Evolutionary conservation across 2,113 vertebrate species (phyloP).

Genomic region (Madoqua kirkii): DNA sequence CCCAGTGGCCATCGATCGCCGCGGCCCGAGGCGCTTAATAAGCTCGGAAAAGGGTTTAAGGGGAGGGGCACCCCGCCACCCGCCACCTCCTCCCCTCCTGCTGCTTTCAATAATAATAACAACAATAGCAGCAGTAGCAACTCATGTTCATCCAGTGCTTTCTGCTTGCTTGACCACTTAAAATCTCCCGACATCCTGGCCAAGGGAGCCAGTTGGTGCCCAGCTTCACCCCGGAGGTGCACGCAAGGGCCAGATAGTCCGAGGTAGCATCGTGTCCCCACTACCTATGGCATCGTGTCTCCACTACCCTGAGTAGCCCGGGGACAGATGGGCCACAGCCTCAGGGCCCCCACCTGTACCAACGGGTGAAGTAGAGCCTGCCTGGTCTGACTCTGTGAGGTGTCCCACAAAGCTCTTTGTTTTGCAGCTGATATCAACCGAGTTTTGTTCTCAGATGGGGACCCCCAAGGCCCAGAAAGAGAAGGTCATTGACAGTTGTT

Average conservation of each 20-base stretch:
- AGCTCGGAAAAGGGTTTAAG: slow-evolving; percentile 31
- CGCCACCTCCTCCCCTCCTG: neutral
- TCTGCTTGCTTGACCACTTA: neutral
- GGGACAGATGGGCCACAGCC: too few species aligned
- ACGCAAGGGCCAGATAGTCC: too few species aligned
- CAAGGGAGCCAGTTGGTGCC: neutral
- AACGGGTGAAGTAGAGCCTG: neutral
- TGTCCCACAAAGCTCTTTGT: neutral
- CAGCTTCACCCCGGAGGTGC: neutral
- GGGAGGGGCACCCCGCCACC: neutral
- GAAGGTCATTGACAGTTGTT: neutral
- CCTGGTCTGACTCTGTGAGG: neutral
- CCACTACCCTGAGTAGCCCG: neutral
- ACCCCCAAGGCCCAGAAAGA: neutral
- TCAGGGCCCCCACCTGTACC: neutral
- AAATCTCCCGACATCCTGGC: neutral
- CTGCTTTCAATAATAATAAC: neutral
- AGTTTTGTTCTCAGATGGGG: neutral
- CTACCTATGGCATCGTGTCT: neutral
- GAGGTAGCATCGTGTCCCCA: neutral
- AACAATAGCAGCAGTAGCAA: neutral
- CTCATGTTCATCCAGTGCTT: neutral
- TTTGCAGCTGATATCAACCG: neutral
- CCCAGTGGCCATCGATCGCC: slow-evolving; percentile 84
- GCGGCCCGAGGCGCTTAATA: slow-evolving; percentile 67